phyloP scores from a whole-genome alignment of 2,888 invertebrate genomes.

The Thyatira batis region DNA sequence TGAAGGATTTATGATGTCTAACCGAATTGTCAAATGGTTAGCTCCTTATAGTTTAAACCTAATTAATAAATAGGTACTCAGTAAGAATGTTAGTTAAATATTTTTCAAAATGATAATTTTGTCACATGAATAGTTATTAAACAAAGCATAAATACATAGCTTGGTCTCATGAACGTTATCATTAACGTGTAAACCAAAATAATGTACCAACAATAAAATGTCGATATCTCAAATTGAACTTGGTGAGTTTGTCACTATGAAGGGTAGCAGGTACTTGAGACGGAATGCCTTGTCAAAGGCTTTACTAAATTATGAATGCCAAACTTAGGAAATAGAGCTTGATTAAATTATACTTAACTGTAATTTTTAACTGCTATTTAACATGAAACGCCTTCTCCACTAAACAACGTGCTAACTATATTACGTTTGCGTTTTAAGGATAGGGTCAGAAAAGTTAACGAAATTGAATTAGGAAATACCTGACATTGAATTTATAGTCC shows the following conservation, averaged over 20 bases:
- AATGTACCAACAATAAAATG: conserved; percentile 2
- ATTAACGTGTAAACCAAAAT: not conserved
- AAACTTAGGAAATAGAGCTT: conserved; percentile 61
- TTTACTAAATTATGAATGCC: conserved; percentile 60
- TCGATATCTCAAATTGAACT: conserved; percentile 18
- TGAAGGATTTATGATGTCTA: too few relatives aligned
- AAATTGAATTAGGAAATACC: conserved; percentile 7
- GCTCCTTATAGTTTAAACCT: too few relatives aligned
- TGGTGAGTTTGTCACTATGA: conserved; percentile 35
- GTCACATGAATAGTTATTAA: too few relatives aligned
- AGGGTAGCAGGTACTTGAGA: conserved; percentile 47
- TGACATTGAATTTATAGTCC: not conserved
- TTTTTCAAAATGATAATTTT: too few relatives aligned
- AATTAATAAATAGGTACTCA: too few relatives aligned
- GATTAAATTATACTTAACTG: conserved; percentile 65
- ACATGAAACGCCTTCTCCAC: conserved; percentile 53
- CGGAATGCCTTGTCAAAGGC: conserved; percentile 62
- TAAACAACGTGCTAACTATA: conserved; percentile 37
- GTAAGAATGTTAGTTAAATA: too few relatives aligned
- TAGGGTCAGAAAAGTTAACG: conserved; percentile 16
- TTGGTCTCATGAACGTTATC: too few relatives aligned
- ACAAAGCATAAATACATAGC: too few relatives aligned
- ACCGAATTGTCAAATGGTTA: too few relatives aligned
- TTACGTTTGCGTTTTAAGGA: conserved; percentile 21
- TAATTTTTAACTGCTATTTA: conserved; percentile 58